These are phyloP conservation scores for Sphinx pinastri DNA, from an alignment of 2,888 invertebrate species.

Conservation along the genomic window DNA sequence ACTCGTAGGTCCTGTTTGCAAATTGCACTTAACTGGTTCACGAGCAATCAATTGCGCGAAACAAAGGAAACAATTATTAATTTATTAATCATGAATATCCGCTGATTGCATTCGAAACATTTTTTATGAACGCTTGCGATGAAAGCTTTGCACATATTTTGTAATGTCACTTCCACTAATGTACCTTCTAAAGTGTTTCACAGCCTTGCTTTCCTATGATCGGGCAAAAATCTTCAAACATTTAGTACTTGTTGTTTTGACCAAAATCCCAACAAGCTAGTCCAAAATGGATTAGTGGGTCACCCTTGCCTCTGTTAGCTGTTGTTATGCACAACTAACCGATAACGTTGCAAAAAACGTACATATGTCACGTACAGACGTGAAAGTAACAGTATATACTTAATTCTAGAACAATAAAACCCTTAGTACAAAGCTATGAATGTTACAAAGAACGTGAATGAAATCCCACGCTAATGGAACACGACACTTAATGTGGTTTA, in stretches of 20 bases:
- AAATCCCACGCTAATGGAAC: conserved; percentile 11
- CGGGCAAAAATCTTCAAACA: too few relatives aligned
- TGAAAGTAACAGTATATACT: too few relatives aligned
- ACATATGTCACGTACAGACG: too few relatives aligned
- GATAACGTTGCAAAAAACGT: too few relatives aligned
- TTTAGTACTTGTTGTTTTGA: too few relatives aligned
- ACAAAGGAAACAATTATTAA: conserved; percentile 20
- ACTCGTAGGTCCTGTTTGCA: conserved; percentile 8
- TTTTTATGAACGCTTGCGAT: conserved; percentile 1
- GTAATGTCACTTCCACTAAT: background rate
- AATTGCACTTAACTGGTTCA: conserved; percentile 18
- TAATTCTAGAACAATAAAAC: background rate
- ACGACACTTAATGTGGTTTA: conserved; percentile 7
- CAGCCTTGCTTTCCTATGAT: too few relatives aligned
- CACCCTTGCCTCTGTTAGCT: too few relatives aligned
- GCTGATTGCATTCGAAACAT: background rate
- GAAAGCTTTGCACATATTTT: conserved; percentile 8
- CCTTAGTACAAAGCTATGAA: background rate
- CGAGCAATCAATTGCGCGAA: conserved; percentile 15
- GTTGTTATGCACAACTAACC: too few relatives aligned
- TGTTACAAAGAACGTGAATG: conserved; percentile 5
- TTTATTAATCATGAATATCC: conserved; percentile 21
- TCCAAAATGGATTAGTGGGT: too few relatives aligned
- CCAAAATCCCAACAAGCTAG: too few relatives aligned
- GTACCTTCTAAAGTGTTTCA: too few relatives aligned